Base-by-base conservation (phyloP, 2,797 vertebrate genomes). In the Carduelis carduelis region DNA sequence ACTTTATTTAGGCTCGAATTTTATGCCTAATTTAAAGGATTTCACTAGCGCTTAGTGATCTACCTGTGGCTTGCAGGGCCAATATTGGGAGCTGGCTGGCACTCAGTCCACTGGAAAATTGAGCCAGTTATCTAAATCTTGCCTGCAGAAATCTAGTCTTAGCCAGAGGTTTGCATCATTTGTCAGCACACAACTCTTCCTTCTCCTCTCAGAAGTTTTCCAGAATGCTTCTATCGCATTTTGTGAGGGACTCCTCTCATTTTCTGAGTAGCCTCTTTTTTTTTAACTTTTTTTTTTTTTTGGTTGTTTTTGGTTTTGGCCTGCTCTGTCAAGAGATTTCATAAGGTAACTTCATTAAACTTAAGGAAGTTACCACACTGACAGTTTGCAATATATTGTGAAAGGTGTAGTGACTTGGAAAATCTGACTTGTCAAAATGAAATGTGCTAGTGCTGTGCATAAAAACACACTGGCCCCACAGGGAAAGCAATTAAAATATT, bases 321-420 rank as follows among this genome's bases (percentile, higher is more conserved):
- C 8, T 2, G 70, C 39, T 95, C 82, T 95, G 87, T 96, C 93
- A 93, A 89, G 94, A 95, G 92, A 89, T 96, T 97, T 97, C 92
- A 92, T 94, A 96, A 97, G 95, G 93, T 94, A 96, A 96, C 86
- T 95, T 96, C 90, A 95, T 97, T 95, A 93, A 94, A 93, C 86
- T 92, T 94, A 71, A 91, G 95, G 96, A 97, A 96, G 92, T 97
- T 97, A 95, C 96, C 89, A 96, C 96, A 96, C 77, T 83, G 92
- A 94, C 94, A 95, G 84, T 94, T 96, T 91, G 93, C 91, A 90
- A 85, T 68, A 91, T 87, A 92, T 97, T 97, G 91, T 95, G 96
- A 97, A 97, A 97, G 87, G 87, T 96, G 90, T 92, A 94, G 90
- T 86, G 86, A 89, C 89, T 90, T 93, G 94, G 91, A 92, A 96